phyloP scores from a whole-genome alignment of 2,888 invertebrate genomes.

The Boloria selene region DNA sequence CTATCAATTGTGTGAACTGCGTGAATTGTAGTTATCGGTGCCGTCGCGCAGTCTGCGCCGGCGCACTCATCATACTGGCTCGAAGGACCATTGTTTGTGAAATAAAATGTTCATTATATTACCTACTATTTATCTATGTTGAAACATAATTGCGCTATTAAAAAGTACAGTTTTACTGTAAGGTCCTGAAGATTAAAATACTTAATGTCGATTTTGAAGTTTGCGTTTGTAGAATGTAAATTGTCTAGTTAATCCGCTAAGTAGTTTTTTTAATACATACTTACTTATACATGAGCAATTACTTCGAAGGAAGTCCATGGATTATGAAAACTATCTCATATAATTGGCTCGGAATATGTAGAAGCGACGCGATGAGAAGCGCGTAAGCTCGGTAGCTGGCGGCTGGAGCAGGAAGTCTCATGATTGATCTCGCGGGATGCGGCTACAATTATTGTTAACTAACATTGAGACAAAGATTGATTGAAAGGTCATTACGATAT shows the following conservation, averaged over 20 bases:
- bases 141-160: too few species aligned
- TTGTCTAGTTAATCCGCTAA: neutral
- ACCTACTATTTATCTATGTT: too few species aligned
- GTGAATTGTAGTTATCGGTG: neutral
- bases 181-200: too few species aligned
- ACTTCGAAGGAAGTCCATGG: neutral
- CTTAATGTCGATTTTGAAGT: too few species aligned
- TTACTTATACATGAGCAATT: neutral
- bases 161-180: too few species aligned
- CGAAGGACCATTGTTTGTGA: conserved; percentile 1
- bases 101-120: conserved; percentile 12
- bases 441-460: conserved; percentile 22
- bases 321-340: neutral
- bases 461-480: conserved; percentile 18
- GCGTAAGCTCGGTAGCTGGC: neutral
- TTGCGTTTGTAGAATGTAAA: too few species aligned
- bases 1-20: neutral
- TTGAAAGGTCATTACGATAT: conserved; percentile 18
- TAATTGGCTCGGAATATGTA: neutral
- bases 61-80: neutral
- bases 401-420: conserved; percentile 7
- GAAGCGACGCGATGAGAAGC: neutral
- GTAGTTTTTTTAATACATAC: neutral
- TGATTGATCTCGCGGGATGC: conserved; percentile 19
- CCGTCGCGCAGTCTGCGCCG: conserved; percentile 10